Evolutionary conservation across 2,888 invertebrate species (phyloP).

Genomic region (Leptopilina drosophilae): DNA sequence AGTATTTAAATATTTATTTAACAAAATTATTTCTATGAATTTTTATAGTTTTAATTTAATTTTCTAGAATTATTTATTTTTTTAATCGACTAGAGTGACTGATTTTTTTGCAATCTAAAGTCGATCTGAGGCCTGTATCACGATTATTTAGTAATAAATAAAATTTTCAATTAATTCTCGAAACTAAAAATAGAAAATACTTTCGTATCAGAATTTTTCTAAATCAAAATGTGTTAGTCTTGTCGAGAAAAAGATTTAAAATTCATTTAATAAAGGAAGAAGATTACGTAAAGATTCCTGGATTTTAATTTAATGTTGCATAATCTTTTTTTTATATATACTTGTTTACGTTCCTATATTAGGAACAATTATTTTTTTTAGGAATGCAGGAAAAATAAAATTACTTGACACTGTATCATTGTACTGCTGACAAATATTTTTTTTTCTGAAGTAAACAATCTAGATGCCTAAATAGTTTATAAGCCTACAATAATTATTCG

Average conservation of each 20-base stretch:
- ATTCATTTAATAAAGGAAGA: constrained; percentile 18
- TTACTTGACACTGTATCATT: neutral
- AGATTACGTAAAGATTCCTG: constrained; percentile 14
- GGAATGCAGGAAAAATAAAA: neutral
- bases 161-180: neutral
- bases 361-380: neutral
- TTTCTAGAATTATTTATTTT: too few species aligned
- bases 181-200: neutral
- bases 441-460: neutral
- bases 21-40: too few species aligned
- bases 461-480: neutral
- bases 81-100: too few species aligned
- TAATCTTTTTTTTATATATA: constrained; percentile 7
- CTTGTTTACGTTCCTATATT: neutral
- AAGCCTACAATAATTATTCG: neutral
- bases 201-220: neutral
- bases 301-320: neutral
- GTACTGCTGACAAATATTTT: neutral
- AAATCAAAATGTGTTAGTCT: neutral
- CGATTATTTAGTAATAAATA: too few species aligned
- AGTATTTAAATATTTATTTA: too few species aligned
- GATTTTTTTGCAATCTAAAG: too few species aligned
- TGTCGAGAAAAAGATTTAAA: neutral
- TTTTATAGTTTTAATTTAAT: too few species aligned
- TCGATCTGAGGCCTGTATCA: too few species aligned